These are phyloP conservation scores for Trinectes maculatus DNA, from an alignment of 2,113 vertebrate species.

Conservation along the genomic window DNA sequence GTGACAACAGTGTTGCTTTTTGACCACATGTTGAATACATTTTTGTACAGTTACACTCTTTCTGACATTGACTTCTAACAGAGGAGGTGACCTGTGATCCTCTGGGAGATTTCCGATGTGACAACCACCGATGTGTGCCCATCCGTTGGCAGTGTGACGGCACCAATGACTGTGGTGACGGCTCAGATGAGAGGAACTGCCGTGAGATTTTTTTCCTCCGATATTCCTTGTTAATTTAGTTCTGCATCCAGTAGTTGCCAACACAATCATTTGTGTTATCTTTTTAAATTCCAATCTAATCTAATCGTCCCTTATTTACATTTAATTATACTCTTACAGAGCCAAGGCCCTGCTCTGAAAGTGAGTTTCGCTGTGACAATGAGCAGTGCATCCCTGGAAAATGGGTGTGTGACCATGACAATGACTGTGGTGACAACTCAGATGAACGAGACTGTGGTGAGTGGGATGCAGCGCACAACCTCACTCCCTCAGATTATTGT, in stretches of 20 bases:
- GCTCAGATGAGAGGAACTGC: constrained; percentile 79
- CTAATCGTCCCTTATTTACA: background rate
- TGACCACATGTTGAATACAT: constrained; percentile 6
- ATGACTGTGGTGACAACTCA: constrained; percentile 79
- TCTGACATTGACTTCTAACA: constrained; percentile 38
- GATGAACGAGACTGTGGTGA: constrained; percentile 80
- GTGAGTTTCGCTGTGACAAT: constrained; percentile 75
- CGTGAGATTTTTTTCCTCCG: no score
- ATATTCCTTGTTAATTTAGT: no score
- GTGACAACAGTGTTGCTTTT: background rate
- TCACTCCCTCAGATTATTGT: background rate
- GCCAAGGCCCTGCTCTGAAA: constrained; percentile 78
- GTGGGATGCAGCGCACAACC: background rate
- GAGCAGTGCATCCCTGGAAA: constrained; percentile 74
- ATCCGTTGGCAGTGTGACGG: constrained; percentile 80
- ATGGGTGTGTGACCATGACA: constrained; percentile 78
- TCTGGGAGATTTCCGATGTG: constrained; percentile 77
- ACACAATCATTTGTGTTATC: no score
- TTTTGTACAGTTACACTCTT: background rate
- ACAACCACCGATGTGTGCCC: constrained; percentile 79
- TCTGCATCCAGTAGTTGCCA: no score
- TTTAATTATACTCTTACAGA: constrained; percentile 47
- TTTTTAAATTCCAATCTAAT: background rate
- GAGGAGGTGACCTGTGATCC: constrained; percentile 78
- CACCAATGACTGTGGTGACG: constrained; percentile 73